Base-by-base conservation (phyloP, 2,797 vertebrate genomes). In the Jordanella pulchra region DNA sequence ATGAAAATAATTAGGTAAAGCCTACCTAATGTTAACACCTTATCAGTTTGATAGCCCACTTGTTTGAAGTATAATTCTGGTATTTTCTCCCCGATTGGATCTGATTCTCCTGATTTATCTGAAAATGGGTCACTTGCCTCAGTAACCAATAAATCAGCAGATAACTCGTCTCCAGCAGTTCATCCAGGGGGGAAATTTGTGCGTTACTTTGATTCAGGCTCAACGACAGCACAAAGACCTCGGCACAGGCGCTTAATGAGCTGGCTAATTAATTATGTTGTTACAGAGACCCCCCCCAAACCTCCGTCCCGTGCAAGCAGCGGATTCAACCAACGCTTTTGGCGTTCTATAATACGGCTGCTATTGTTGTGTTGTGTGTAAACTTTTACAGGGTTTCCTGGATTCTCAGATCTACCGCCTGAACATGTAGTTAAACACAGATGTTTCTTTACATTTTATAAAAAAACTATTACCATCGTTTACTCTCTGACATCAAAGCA, bases 81-180 rank as follows among this genome's bases (percentile, higher is more conserved):
- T 51, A 17, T 53, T 68, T 63, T 51, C 42, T 30, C 3, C 50
- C 18, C 42, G 23, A 25, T 23, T 44, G 21, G 50, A 7, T 28
- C 51, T n/a, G 10, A 48, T 27, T 27, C 17, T 27, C 32, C 17
- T 13, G 53, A 55, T 12, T 30, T 45, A 44, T 65, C 18, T 67
- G n/a, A 47, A 70, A 77, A 30, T 66, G 64, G 64, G 71, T 73
- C 64, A 48, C 15, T 42, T 7, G 45, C 30, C 44, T 67, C 72
- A 60, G 65, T 67, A 50, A 56, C 65, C 44, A 25, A 50, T 42
- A 25, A 60, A 48, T 51, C 53, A 73, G 63, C 64, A 73, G 64
- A 73, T 63, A 63, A 23, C 28, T 35, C 44, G 27, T 28, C 17
- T 44, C 23, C 13, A 42, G 9, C 58, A n/a, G 25, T 44, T 56